These are phyloP conservation scores for Pteronotus mesoamericanus DNA, from an alignment of 2,797 vertebrate species.

Conservation along the genomic window DNA sequence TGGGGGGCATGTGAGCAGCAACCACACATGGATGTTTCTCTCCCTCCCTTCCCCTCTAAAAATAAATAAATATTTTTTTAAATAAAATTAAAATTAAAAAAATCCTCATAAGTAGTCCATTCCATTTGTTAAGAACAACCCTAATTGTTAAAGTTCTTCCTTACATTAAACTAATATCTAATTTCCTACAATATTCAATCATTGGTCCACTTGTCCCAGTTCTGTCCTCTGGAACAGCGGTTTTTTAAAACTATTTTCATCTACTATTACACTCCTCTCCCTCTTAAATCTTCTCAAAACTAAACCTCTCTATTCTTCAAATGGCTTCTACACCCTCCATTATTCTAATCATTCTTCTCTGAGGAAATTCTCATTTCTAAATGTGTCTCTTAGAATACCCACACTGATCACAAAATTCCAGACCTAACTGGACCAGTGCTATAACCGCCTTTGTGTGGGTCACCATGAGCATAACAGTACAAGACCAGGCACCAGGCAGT, in stretches of 20 bases:
- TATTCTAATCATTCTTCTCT: slow-evolving; percentile 16
- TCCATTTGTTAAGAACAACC: slow-evolving; percentile 10
- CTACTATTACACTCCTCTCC: not conserved
- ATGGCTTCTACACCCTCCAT: not conserved
- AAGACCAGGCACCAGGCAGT: not conserved
- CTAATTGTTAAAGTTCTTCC: not conserved
- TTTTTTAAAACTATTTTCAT: slow-evolving; percentile 18
- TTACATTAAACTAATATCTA: slow-evolving; percentile 10
- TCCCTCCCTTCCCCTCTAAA: no score
- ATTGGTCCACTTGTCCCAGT: not conserved
- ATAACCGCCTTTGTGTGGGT: not conserved
- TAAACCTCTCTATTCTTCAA: slow-evolving; percentile 25
- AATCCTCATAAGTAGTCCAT: not conserved
- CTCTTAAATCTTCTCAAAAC: slow-evolving; percentile 12
- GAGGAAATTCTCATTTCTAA: not conserved
- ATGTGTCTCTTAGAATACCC: slow-evolving; percentile 12
- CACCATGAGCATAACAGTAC: not conserved
- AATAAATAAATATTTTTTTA: no score
- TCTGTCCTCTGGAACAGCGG: not conserved
- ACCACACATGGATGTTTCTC: no score
- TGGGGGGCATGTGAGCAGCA: no score
- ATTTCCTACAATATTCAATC: slow-evolving; percentile 21
- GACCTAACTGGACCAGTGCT: not conserved
- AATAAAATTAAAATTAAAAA: not conserved
- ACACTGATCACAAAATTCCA: slow-evolving; percentile 38